Evolutionary conservation across 2,888 invertebrate species (phyloP), one percentile per base, ranked within the genome.

Genomic region (Sarcophaga subvicina): DNA sequence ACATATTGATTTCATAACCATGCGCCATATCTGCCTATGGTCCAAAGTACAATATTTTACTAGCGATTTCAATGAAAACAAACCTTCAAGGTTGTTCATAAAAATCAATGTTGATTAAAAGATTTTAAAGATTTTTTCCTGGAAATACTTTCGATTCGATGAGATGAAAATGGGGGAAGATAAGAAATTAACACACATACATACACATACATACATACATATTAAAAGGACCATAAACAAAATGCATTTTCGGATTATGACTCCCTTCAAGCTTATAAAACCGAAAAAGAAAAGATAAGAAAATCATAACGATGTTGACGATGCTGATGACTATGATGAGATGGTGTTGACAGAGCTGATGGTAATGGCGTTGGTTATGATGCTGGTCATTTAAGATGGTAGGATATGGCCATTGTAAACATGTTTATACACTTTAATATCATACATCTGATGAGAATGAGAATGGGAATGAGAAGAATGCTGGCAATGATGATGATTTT

Each of bases 251-350:
- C 54, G 70, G 82, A 79, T 79, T 78, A 80, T 79, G 75, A 66
- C 73, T 81, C 81, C 81, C 81, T 71, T 70, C 62, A 37, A 81
- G 79, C 73, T 76, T 67, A 83, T 86, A 86, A 86, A 86, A 82
- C 82, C 47, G 75, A 54, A 17, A 1, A 54, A 54, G 37, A 45
- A 76, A 79, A 73, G 81, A 81, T 78, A 81, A 78, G 67, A 76
- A 70, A 60, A 37, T 54, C 14, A 54, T 54, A 4, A 17, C 25
- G 72, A 64, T 71, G 37, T 62, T 69, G 62, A 22, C n/a, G 20
- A 47, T 67, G 72, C 2, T 17, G 67, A 64, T 82, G 76, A 63
- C 14, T 54, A 69, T 60, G 59, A 67, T 70, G 71, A 25, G 64
- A 72, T 77, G 76, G 70, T 45, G 71, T 64, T 80, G 80, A 80